Conservation (phyloP, 2,888 invertebrate species). For the Oxycera nigricornis region DNA sequence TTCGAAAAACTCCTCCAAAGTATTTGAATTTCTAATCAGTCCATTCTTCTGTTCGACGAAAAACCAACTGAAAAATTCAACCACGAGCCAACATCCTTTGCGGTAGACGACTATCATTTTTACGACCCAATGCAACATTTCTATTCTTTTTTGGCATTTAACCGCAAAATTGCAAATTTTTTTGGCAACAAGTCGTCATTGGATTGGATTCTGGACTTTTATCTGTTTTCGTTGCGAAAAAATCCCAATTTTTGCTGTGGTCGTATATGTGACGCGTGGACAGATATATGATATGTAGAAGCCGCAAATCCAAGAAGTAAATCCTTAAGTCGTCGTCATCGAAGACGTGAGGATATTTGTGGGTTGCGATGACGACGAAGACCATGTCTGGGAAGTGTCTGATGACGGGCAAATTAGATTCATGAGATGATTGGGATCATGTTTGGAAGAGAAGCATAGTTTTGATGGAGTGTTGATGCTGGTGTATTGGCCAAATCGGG, state of each 20-base stretch:
- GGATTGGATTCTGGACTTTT: neutral
- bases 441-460: neutral
- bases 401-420: neutral
- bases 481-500: neutral
- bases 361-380: neutral
- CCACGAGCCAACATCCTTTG: constrained; percentile 6
- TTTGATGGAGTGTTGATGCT: neutral
- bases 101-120: neutral
- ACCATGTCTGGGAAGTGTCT: neutral
- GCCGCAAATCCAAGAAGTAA: neutral
- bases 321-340: neutral
- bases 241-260: neutral
- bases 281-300: neutral
- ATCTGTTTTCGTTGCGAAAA: too few relatives aligned
- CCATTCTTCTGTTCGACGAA: neutral
- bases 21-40: neutral
- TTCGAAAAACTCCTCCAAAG: neutral
- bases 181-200: neutral
- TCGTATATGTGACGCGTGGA: neutral
- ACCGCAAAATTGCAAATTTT: neutral
- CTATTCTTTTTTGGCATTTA: neutral
- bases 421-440: neutral
- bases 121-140: constrained; percentile 6
- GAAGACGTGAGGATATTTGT: neutral
- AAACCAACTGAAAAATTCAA: neutral